Base-by-base conservation (phyloP, 2,888 invertebrate genomes). In the Agrotis exclamationis region DNA sequence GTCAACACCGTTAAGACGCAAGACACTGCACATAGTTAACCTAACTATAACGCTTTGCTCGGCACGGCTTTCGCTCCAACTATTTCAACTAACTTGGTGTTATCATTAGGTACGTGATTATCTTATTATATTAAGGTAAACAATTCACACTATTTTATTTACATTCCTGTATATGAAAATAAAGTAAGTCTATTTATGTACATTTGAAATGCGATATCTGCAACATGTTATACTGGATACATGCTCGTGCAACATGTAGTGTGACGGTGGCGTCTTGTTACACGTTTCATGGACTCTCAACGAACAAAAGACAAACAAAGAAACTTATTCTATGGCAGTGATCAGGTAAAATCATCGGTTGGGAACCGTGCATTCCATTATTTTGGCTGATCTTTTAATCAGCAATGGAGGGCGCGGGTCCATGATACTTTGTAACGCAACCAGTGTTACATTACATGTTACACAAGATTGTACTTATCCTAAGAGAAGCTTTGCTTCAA, bases 1-100 rank as follows among this genome's bases (percentile, higher is more conserved):
- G 85, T 90, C 89, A 90, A 88, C 87, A 89, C 88, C 86, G 88
- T 88, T 84, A 90, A 91, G 93, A 94, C 93, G 92, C 93, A 91
- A 90, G 86, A 90, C 89, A 90, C 92, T 90, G 91, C 92, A 85
- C 85, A 72, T 84, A 77, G 74, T 39, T 63, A 79, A 77, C 70
- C 59, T 76, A 82, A 82, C 63, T 76, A 76, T 47, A 59, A 64
- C 75, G 79, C 80, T 63, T 71, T 71, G 70, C 75, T 70, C 60
- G 76, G 81, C 74, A 83, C 81, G 75, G 83, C 65, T 76, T 70
- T 80, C 83, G 75, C 74, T 77, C 60, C 18, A 60, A 72, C 76
- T 76, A 75, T 75, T 83, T 75, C 62, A 71, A 72, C 71, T 78
- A 72, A 56, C 70, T 74, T 74, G 59, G 58, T 65, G 66, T 64